Percentiles rank a stretch among this genome's conserved stretches.
Conservation (phyloP, 30 jellyfish, hydroid and myxozoan species). For the Cassiopea andromeda region DNA sequence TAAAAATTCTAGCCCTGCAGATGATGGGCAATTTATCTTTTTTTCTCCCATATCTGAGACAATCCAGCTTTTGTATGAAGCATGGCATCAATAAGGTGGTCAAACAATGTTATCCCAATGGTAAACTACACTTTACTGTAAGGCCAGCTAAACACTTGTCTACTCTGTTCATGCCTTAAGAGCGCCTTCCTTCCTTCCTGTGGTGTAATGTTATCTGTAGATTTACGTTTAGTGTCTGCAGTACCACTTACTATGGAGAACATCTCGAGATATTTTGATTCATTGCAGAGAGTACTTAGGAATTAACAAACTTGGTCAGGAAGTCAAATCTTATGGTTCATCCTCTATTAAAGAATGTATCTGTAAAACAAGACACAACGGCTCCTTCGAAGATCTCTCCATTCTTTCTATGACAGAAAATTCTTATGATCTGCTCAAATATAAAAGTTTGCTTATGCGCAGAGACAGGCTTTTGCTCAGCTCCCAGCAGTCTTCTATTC, state of each 20-base stretch:
- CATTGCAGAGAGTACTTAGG: neutral
- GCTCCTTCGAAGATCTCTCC: neutral
- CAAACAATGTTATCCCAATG: constrained; percentile 30
- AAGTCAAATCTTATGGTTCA: constrained; percentile 6
- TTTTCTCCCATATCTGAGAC: neutral
- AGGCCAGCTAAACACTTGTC: constrained; percentile 30
- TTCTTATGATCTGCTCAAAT: neutral
- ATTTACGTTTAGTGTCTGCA: constrained; percentile 50
- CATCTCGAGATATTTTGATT: neutral
- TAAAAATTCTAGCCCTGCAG: neutral
- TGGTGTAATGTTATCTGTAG: constrained; percentile 27
- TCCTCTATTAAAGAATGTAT: neutral
- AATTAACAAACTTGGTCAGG: constrained; percentile 21
- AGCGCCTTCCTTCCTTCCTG: constrained; percentile 9
- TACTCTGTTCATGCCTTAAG: constrained; percentile 23
- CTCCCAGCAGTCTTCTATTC: neutral
- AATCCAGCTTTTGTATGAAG: constrained; percentile 11
- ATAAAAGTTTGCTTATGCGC: neutral
- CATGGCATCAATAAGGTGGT: neutral
- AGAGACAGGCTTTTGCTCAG: neutral
- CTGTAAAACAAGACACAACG: neutral
- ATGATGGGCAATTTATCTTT: neutral
- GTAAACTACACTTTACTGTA: constrained; percentile 2
- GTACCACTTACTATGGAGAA: constrained; percentile 53
- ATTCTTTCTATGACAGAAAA: neutral